A percentile compares a stretch with the other conserved stretches of the same genome.
phyloP scores from a whole-genome alignment of 2,113 vertebrate genomes.

The Hucho hucho region DNA sequence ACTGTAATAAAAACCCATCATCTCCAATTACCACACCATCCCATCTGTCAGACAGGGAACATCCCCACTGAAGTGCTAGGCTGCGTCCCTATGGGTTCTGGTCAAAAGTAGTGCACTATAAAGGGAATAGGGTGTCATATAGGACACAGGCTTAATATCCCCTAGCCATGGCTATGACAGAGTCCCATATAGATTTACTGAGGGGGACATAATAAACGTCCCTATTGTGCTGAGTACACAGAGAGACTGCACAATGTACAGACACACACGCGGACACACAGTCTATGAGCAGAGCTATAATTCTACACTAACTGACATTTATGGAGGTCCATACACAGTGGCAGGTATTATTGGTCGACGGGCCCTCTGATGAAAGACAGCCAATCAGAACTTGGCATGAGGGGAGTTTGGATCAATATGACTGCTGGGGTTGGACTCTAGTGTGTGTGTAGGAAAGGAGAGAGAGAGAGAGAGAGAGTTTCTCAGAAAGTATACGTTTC shows the following conservation, averaged over 20 bases:
- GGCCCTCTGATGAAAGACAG: constrained; percentile 5
- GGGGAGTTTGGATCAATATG: constrained; percentile 1
- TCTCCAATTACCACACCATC: constrained; percentile 61
- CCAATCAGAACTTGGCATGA: constrained; percentile 5
- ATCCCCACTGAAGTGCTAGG: neutral
- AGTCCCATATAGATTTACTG: neutral
- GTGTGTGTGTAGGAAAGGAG: neutral
- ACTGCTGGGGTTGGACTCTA: neutral
- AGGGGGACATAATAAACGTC: neutral
- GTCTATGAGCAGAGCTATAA: neutral
- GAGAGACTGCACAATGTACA: neutral
- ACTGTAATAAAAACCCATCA: constrained; percentile 61
- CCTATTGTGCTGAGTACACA: neutral
- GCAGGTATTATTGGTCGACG: neutral
- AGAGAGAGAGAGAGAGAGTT: neutral
- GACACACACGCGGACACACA: neutral
- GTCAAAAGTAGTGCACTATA: too few relatives aligned
- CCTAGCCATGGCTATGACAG: neutral
- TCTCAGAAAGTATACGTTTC: neutral
- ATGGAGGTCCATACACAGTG: neutral
- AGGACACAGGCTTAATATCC: neutral
- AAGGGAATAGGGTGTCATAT: too few relatives aligned
- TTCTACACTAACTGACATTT: constrained; percentile 13
- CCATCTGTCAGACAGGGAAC: constrained; percentile 62
- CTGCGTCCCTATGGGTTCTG: neutral